Evolutionary conservation across 35 echinoderm and acorn worm species (phyloP).

Genomic region (Apostichopus japonicus): DNA sequence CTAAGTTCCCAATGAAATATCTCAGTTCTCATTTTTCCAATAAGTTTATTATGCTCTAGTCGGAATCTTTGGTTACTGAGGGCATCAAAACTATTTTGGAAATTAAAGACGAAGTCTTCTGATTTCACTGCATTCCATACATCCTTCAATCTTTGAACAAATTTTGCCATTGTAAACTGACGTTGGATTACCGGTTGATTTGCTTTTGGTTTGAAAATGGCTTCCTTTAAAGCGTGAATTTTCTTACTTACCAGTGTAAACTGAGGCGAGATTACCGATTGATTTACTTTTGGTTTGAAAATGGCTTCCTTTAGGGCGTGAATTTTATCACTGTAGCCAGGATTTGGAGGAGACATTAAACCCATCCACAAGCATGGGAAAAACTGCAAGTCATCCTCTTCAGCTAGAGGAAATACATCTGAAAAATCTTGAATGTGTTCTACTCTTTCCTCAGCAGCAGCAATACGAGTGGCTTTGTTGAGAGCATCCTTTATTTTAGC

Average conservation of each 20-base stretch:
- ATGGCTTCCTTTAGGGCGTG: slow-evolving; percentile 12
- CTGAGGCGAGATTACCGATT: background rate
- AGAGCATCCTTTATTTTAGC: too few relatives aligned
- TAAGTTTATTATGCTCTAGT: slow-evolving; percentile 19
- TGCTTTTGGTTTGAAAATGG: too few relatives aligned
- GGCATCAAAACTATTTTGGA: slow-evolving; percentile 49
- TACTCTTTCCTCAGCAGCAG: too few relatives aligned
- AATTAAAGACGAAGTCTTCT: slow-evolving; percentile 63
- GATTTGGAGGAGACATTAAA: slow-evolving; percentile 21
- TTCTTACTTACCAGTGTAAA: too few relatives aligned
- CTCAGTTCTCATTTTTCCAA: background rate
- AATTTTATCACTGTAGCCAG: slow-evolving; percentile 11
- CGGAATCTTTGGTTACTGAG: slow-evolving; percentile 24
- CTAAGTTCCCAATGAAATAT: background rate
- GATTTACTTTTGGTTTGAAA: background rate
- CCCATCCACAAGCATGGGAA: slow-evolving; percentile 47
- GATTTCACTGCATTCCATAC: slow-evolving; percentile 49
- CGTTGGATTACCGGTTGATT: too few relatives aligned
- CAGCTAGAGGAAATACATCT: slow-evolving; percentile 1
- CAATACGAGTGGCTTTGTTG: too few relatives aligned
- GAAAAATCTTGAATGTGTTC: too few relatives aligned
- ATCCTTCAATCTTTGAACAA: background rate
- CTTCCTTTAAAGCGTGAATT: too few relatives aligned
- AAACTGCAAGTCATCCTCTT: slow-evolving; percentile 44
- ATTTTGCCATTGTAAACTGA: too few relatives aligned